Evolutionary conservation across 2,888 invertebrate species (phyloP).

Genomic region (Pomacea canaliculata): DNA sequence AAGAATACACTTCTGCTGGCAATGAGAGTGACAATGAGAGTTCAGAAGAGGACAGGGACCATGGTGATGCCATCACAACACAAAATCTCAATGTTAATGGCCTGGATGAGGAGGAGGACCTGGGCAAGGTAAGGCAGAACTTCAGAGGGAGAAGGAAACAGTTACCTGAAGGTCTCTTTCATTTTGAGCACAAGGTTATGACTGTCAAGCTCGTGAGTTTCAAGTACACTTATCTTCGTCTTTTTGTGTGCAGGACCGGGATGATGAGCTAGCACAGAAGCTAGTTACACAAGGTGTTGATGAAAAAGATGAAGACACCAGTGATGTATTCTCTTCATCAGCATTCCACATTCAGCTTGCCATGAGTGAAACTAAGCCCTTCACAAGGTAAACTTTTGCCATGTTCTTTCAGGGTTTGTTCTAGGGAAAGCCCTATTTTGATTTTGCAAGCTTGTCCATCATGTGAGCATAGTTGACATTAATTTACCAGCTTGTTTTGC

Average conservation of each 20-base stretch:
- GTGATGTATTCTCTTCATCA: slow-evolving; percentile 35
- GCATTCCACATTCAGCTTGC: slow-evolving; percentile 61
- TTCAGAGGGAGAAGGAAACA: neutral
- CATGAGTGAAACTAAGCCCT: slow-evolving; percentile 68
- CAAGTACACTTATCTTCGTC: too few species aligned
- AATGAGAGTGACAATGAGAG: slow-evolving; percentile 29
- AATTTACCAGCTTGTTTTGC: too few species aligned
- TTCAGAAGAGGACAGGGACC: slow-evolving; percentile 33
- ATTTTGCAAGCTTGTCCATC: too few species aligned
- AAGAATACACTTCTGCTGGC: slow-evolving; percentile 20
- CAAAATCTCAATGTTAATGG: slow-evolving; percentile 34
- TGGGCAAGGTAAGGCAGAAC: slow-evolving; percentile 54
- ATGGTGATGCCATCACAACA: slow-evolving; percentile 36
- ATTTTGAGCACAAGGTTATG: too few species aligned
- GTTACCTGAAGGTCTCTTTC: too few species aligned
- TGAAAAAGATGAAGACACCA: slow-evolving; percentile 58
- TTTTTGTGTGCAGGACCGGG: slow-evolving; percentile 48
- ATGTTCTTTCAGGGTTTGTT: too few species aligned
- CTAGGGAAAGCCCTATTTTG: too few species aligned
- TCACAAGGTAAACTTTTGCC: slow-evolving; percentile 55
- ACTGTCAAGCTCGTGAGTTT: too few species aligned
- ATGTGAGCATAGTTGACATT: too few species aligned
- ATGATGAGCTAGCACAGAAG: slow-evolving; percentile 63
- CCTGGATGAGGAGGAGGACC: slow-evolving; percentile 54
- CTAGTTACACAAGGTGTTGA: slow-evolving; percentile 51